phyloP scores from a whole-genome alignment of 92 coral and sea anemone genomes.

The Isaurus tuberculatus region DNA sequence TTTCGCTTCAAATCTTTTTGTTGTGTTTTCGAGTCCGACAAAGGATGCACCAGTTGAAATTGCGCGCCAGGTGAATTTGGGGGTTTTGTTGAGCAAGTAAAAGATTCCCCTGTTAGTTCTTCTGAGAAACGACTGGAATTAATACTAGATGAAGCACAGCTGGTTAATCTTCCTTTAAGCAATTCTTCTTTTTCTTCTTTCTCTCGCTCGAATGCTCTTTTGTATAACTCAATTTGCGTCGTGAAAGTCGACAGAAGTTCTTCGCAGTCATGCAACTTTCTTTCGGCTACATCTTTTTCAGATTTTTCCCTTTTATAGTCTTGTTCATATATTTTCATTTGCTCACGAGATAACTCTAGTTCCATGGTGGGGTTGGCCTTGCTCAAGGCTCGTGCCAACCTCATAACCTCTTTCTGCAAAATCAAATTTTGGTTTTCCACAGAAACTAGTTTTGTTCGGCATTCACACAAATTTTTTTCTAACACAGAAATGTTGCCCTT shows the following conservation, averaged over 20 bases:
- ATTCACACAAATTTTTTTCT: constrained; percentile 55
- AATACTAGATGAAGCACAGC: neutral
- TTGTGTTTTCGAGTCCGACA: constrained; percentile 61
- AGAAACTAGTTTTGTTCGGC: constrained; percentile 55
- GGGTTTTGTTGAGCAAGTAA: neutral
- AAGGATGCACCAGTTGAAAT: constrained; percentile 85
- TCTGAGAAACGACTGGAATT: constrained; percentile 15
- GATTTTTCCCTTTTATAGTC: constrained; percentile 85
- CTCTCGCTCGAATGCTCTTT: constrained; percentile 84
- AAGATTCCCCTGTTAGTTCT: constrained; percentile 29
- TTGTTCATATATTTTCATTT: constrained; percentile 80
- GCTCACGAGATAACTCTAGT: constrained; percentile 76
- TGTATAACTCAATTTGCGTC: constrained; percentile 87
- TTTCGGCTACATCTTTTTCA: constrained; percentile 82
- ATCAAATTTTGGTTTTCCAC: constrained; percentile 81
- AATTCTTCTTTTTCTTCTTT: constrained; percentile 75
- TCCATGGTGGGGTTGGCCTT: constrained; percentile 62
- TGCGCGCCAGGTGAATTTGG: constrained; percentile 67
- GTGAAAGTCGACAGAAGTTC: constrained; percentile 83
- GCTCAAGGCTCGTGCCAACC: constrained; percentile 82
- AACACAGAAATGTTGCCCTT: constrained; percentile 37
- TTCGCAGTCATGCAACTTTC: constrained; percentile 77
- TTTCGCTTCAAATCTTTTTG: constrained; percentile 70
- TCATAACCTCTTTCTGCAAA: constrained; percentile 74
- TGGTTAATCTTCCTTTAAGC: constrained; percentile 40